Evolutionary conservation across 2,797 vertebrate genomes (phyloP), one percentile per base, ranked within the genome.

Genomic region (Okamejei kenojei): DNA sequence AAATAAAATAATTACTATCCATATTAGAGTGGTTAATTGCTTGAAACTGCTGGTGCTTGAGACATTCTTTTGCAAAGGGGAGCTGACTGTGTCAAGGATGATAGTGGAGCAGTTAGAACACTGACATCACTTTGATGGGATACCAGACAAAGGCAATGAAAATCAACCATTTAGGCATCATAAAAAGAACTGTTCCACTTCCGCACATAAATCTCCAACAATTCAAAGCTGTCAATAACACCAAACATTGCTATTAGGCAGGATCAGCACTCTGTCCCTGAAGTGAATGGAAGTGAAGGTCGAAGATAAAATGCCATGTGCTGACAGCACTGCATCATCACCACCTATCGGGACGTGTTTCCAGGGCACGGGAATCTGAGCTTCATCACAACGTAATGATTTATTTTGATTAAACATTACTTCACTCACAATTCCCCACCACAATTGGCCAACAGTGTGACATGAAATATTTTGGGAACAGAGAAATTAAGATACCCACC

Each of bases 161-260:
- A 88, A 68, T 88, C 17, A 65, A 88, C 61, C 2, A 0, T 17
- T 7, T 2, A 32, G 84, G n/a, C 15, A 32, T 68, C n/a, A 19
- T 88, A 21, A 86, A 32, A 23, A n/a, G 84, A 88, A 68, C 21
- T 32, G 84, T 68, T 68, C n/a, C 84, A 88, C 61, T 88, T 88
- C n/a, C 58, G 21, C 63, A 65, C 63, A 68, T 74, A 74, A 74
- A 74, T 74, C 19, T 74, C 71, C 23, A 21, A 74, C 7, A 74
- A 74, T 23, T 74, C 71, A 74, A 4, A 19, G 6, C 71, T 74
- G 71, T 74, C 21, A 21, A 21, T 74, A 74, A 74, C 1, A 7
- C 21, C 71, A 74, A 74, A 74, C 21, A 5, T 74, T 54, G 71
- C 71, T 23, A 74, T 74, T 68, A 68, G 23, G 7, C 7, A 74